Evolutionary conservation across 2,888 invertebrate genomes (phyloP).

Genomic region (Harpagoxenus sublaevis): DNA sequence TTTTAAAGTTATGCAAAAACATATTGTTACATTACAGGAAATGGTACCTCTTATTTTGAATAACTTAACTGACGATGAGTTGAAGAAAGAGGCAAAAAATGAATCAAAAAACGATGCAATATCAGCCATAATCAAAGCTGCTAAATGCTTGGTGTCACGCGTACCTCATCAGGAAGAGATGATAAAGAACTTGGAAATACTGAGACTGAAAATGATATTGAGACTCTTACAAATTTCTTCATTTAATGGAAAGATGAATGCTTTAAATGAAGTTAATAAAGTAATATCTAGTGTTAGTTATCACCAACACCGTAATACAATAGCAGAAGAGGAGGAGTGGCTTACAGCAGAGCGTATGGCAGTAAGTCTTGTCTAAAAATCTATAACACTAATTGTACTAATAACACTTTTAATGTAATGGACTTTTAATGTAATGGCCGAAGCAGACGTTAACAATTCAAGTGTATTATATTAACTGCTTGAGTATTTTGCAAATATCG

Average conservation of each 20-base stretch:
- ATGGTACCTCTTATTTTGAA: constrained; percentile 96
- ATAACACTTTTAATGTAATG: neutral
- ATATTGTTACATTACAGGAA: constrained; percentile 88
- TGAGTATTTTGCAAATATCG: neutral
- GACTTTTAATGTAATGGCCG: neutral
- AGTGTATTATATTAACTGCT: neutral
- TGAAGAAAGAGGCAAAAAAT: constrained; percentile 97
- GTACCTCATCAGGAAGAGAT: constrained; percentile 94
- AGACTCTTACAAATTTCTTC: constrained; percentile 98
- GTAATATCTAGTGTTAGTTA: constrained; percentile 96
- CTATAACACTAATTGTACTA: constrained; percentile 31
- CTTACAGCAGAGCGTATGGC: constrained; percentile 97
- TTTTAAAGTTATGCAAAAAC: neutral
- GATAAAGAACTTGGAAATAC: constrained; percentile 94
- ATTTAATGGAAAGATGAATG: constrained; percentile 99
- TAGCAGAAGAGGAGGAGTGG: constrained; percentile 95
- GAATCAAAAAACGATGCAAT: constrained; percentile 98
- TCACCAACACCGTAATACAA: constrained; percentile 92
- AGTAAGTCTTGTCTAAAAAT: constrained; percentile 87
- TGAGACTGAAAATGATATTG: constrained; percentile 98
- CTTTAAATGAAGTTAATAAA: constrained; percentile 99
- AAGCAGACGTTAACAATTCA: neutral
- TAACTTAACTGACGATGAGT: constrained; percentile 97
- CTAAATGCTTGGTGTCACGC: constrained; percentile 95
- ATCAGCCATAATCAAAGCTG: constrained; percentile 96